Evolutionary conservation across 2,797 vertebrate species (phyloP).

Genomic region (Crypturellus tataupa): DNA sequence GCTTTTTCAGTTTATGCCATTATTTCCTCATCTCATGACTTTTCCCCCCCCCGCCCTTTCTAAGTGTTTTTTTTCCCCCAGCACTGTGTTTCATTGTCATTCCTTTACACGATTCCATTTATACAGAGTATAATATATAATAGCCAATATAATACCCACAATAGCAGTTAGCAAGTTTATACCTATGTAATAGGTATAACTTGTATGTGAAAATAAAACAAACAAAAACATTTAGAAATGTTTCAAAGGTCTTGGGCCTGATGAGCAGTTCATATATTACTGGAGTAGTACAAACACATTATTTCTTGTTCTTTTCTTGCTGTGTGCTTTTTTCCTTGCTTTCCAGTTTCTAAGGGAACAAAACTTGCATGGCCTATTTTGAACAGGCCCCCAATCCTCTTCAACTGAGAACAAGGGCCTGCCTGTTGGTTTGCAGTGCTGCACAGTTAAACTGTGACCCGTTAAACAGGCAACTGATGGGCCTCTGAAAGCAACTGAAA

Average conservation of each 20-base stretch:
- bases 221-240: neutral
- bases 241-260: neutral
- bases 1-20: neutral
- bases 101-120: no score
- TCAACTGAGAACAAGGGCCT: neutral
- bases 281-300: neutral
- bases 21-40: neutral
- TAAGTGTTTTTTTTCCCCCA: neutral
- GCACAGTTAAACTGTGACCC: neutral
- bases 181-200: neutral
- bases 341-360: neutral
- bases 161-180: neutral
- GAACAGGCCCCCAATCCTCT: neutral
- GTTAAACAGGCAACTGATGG: neutral
- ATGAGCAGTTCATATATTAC: neutral
- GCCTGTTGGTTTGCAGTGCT: neutral
- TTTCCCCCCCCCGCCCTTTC: neutral
- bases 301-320: neutral
- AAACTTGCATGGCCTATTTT: neutral
- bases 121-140: no score
- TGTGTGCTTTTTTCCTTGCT: neutral
- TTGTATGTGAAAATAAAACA: no score
- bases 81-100: neutral
- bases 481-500: neutral
- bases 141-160: neutral